phyloP scores from a whole-genome alignment of 1,140 invertebrate species.

The Luehdorfia chinensis region DNA sequence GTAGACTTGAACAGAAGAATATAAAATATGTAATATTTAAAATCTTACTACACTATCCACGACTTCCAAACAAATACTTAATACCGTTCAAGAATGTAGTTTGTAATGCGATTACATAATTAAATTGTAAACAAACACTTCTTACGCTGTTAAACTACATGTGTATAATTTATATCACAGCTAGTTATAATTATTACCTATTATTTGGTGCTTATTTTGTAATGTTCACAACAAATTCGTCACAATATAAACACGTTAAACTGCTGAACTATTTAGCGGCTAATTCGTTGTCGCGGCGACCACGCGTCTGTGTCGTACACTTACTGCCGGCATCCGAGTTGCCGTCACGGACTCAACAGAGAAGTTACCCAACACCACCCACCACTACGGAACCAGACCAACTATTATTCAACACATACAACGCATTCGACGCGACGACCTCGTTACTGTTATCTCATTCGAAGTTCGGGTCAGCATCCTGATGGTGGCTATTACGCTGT shows the following conservation, averaged over 20 bases:
- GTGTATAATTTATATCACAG: neutral
- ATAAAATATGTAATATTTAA: too few species aligned
- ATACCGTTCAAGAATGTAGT: constrained; percentile 5
- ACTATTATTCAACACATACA: constrained; percentile 25
- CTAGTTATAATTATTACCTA: neutral
- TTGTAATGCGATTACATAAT: constrained; percentile 11
- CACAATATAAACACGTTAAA: neutral
- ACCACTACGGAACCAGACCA: constrained; percentile 24
- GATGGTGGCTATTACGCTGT: too few species aligned
- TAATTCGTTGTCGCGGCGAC: neutral
- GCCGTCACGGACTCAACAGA: constrained; percentile 11
- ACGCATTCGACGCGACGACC: constrained; percentile 6
- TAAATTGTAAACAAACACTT: constrained; percentile 10
- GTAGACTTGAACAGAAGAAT: too few species aligned
- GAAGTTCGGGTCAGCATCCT: constrained; percentile 6
- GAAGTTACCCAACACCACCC: constrained; percentile 34
- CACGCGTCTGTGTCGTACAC: neutral
- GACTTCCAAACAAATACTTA: too few species aligned
- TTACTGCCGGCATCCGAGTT: constrained; percentile 18
- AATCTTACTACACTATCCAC: too few species aligned
- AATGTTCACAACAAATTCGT: neutral
- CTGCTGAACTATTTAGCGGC: neutral
- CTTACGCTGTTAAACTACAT: neutral
- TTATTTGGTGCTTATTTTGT: neutral
- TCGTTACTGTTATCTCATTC: constrained; percentile 7